These are phyloP conservation scores for Sycophaga agraensis DNA, from an alignment of 1,140 invertebrate genomes.

Conservation along the genomic window DNA sequence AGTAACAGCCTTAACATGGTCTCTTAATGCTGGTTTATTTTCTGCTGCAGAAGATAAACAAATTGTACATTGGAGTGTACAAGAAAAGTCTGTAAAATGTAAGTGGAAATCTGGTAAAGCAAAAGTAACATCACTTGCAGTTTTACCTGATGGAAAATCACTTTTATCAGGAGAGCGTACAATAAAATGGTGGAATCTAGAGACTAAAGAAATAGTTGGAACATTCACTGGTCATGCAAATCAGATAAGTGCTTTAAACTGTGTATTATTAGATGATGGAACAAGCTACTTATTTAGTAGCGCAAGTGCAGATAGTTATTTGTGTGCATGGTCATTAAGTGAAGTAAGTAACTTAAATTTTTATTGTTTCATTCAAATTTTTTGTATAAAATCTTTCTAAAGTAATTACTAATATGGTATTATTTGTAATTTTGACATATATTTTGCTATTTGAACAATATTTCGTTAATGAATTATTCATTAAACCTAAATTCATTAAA, in stretches of 20 bases:
- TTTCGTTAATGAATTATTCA: too few relatives aligned
- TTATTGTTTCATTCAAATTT: not conserved
- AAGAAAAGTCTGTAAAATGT: slow-evolving; percentile 54
- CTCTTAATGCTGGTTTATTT: slow-evolving; percentile 53
- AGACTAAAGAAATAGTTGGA: slow-evolving; percentile 61
- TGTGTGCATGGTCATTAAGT: slow-evolving; percentile 65
- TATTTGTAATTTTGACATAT: not conserved
- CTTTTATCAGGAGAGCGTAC: slow-evolving; percentile 66
- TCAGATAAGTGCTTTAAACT: slow-evolving; percentile 62
- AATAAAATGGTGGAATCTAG: slow-evolving; percentile 69
- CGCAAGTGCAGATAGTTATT: slow-evolving; percentile 60
- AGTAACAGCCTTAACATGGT: slow-evolving; percentile 60
- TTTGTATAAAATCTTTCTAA: not conserved
- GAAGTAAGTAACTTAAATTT: slow-evolving; percentile 40
- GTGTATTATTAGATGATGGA: slow-evolving; percentile 48
- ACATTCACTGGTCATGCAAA: slow-evolving; percentile 70
- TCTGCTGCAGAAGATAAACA: slow-evolving; percentile 58
- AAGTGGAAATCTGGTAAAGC: slow-evolving; percentile 69
- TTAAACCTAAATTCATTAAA: slow-evolving; percentile 17
- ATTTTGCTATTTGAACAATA: too few relatives aligned
- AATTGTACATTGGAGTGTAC: slow-evolving; percentile 58
- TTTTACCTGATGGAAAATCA: slow-evolving; percentile 63
- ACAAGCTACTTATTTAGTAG: slow-evolving; percentile 65
- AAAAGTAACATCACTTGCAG: slow-evolving; percentile 67
- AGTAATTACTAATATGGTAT: not conserved